phyloP scores from a whole-genome alignment of 2,797 vertebrate species.

The Phataginus tricuspis region DNA sequence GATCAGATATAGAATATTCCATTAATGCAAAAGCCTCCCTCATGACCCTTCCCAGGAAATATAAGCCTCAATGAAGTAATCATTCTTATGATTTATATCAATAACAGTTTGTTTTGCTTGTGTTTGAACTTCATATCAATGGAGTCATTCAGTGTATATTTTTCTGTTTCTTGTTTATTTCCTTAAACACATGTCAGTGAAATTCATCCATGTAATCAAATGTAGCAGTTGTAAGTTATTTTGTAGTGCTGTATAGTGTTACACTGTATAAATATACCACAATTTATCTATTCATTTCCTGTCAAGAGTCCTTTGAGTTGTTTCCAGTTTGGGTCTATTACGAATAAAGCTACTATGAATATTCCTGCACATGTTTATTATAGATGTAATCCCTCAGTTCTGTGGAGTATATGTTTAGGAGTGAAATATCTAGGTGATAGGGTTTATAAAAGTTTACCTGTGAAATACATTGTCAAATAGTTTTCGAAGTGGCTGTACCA shows the following conservation, averaged over 20 bases:
- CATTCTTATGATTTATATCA: neutral
- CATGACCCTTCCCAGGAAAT: neutral
- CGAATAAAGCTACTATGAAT: neutral
- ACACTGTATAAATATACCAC: neutral
- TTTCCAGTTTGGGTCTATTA: neutral
- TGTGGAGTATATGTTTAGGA: neutral
- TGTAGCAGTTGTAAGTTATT: neutral
- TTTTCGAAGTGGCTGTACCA: neutral
- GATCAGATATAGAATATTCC: neutral
- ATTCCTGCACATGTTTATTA: neutral
- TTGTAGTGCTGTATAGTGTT: neutral
- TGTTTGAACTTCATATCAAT: neutral
- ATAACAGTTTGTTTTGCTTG: neutral
- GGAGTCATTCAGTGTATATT: neutral
- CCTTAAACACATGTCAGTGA: neutral
- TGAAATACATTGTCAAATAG: neutral
- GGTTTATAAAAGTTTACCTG: neutral
- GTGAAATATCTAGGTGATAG: neutral
- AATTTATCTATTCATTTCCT: neutral
- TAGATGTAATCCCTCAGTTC: neutral
- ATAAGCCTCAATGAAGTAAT: neutral
- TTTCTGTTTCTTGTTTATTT: neutral
- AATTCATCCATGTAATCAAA: neutral
- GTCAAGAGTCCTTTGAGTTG: neutral
- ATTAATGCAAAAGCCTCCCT: neutral